Base-by-base conservation (phyloP, 2,113 vertebrate species). In the Ovis canadensis region DNA sequence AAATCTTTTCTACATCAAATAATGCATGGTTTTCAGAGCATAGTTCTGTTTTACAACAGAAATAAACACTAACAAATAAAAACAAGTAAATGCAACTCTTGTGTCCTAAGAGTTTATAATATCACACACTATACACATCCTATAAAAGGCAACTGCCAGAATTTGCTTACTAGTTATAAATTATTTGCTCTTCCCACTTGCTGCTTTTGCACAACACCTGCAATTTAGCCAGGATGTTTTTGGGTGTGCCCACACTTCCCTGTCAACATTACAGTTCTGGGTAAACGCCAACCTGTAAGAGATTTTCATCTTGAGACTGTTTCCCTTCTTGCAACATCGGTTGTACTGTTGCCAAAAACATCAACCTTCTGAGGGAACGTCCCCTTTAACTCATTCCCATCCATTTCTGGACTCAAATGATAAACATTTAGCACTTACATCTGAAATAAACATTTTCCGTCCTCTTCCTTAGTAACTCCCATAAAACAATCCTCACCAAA, bases 281-380 rank as follows among this genome's bases (percentile, higher is more conserved):
- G 91, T 84, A 92, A 91, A 82, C 84, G 98, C 97, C 98, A 99
- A 95, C 97, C 93, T 97, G 96, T 94, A 98, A 98, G 96, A 99
- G 98, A 98, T 98, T 97, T 98, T 98, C 98, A 98, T 98, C 97
- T 98, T 91, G 90, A 96, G 92, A 83, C 94, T 97, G 96, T 84
- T 98, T 99, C 98, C 98, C 98, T 95, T 98, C 98, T 98, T 99
- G 98, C 98, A 98, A 99, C 97, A 99, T 97, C 84, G 48, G 94
- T 88, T 98, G 97, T 95, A 97, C 80, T 86, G 43, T 80, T 99
- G 99, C 98, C 98, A 99, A 98, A 98, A 98, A 97, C 85, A 98
- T 98, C 97, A 98, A 94, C 98, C 98, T 80, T 62, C 93, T 81
- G 64, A 98, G 94, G 87, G 98, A 98, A 97, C 96, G 94, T 98